phyloP scores from a whole-genome alignment of 37 sponge, comb jelly and placozoan species.

The Geodia barretti region DNA sequence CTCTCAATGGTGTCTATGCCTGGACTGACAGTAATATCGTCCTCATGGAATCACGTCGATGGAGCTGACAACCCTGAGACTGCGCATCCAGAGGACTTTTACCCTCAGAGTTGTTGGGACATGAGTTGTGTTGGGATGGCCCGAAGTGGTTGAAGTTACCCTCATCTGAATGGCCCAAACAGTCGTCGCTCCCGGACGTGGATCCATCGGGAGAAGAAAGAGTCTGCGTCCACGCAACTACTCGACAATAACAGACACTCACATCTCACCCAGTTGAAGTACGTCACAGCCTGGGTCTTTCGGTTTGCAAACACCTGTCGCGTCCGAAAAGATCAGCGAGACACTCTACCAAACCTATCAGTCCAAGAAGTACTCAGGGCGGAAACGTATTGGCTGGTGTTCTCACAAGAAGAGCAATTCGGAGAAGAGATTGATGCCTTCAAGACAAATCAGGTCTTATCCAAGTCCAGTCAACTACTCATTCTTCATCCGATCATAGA shows the following conservation, averaged over 20 bases:
- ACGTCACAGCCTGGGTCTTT: slow-evolving; percentile 46
- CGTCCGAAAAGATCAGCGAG: not conserved
- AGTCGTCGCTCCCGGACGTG: not conserved
- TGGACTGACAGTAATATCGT: slow-evolving; percentile 48
- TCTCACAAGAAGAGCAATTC: slow-evolving; percentile 2
- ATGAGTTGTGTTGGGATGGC: slow-evolving; percentile 5
- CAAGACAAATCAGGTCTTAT: not conserved
- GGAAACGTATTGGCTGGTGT: slow-evolving; percentile 1
- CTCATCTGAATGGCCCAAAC: not conserved
- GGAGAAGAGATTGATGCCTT: not conserved
- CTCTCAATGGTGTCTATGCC: slow-evolving; percentile 2
- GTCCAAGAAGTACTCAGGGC: not conserved
- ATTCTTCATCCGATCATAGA: slow-evolving; percentile 22
- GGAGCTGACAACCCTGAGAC: slow-evolving; percentile 17
- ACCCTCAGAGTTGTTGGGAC: slow-evolving; percentile 6
- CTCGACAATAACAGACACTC: not conserved
- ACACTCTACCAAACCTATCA: not conserved
- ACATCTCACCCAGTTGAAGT: slow-evolving; percentile 2
- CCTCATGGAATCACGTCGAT: slow-evolving; percentile 15
- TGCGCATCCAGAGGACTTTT: slow-evolving; percentile 22
- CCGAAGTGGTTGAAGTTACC: not conserved
- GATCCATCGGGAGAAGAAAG: not conserved
- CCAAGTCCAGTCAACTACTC: not conserved
- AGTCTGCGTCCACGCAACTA: not conserved
- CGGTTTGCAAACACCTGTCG: slow-evolving; percentile 42